phyloP scores from a whole-genome alignment of 2,113 vertebrate species.

The Tupaia tana region DNA sequence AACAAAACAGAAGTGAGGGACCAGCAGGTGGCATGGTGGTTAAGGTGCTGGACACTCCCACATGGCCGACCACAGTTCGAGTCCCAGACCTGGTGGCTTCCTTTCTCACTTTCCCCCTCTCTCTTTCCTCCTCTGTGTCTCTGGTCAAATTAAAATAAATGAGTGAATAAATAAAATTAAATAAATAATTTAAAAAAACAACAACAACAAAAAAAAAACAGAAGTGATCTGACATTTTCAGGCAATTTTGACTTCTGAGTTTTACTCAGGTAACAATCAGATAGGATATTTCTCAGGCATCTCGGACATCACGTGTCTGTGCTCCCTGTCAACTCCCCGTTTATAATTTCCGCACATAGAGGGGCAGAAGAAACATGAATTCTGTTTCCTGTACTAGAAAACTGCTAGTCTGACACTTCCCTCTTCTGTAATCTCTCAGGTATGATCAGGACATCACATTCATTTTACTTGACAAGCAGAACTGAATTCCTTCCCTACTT shows the following conservation, averaged over 20 bases:
- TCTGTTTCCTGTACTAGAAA: background rate
- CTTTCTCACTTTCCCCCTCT: too few relatives aligned
- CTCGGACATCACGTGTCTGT: background rate
- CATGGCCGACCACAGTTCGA: too few relatives aligned
- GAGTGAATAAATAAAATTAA: too few relatives aligned
- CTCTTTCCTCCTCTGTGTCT: too few relatives aligned
- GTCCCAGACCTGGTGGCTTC: too few relatives aligned
- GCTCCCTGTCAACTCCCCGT: background rate
- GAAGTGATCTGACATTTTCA: constrained; percentile 16
- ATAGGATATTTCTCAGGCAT: background rate
- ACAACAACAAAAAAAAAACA: too few relatives aligned
- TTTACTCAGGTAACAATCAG: background rate
- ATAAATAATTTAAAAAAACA: too few relatives aligned
- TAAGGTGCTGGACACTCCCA: too few relatives aligned
- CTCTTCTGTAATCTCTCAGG: background rate
- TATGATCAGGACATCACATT: background rate
- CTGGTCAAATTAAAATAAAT: too few relatives aligned
- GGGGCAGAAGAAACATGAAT: background rate
- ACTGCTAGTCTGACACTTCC: background rate
- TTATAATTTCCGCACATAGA: background rate
- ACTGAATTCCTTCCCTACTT: background rate
- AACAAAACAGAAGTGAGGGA: constrained; percentile 32
- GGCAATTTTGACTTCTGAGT: background rate
- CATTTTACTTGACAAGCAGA: background rate
- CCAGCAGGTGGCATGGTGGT: too few relatives aligned